Evolutionary conservation across 2,797 vertebrate species (phyloP).

Genomic region (Buphagus erythrorhynchus): DNA sequence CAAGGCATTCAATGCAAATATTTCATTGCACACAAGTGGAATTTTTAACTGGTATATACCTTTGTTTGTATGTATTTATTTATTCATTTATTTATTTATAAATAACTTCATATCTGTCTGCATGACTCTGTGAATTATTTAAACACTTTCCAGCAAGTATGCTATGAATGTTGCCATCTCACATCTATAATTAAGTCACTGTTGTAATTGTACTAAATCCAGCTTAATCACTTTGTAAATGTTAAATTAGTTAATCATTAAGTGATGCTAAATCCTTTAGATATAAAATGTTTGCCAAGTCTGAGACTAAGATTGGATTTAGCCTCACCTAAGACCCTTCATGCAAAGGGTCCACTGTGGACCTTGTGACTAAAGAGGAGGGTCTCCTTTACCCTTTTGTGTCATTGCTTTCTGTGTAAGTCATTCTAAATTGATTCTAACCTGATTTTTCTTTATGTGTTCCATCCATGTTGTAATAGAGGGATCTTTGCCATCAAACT

Average conservation of each 20-base stretch:
- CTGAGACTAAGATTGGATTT: neutral
- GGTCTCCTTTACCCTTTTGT: neutral
- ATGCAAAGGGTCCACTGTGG: neutral
- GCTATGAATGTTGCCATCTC: neutral
- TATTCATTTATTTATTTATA: neutral
- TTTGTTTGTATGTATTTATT: neutral
- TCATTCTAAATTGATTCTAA: neutral
- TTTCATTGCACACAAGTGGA: neutral
- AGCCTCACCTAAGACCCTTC: neutral
- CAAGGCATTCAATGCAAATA: neutral
- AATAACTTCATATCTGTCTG: neutral
- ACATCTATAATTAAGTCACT: neutral
- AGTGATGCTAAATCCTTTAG: neutral
- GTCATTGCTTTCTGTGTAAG: neutral
- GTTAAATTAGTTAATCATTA: neutral
- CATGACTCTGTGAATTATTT: neutral
- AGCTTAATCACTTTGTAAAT: neutral
- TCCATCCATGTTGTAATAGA: neutral
- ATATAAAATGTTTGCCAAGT: neutral
- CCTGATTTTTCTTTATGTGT: neutral
- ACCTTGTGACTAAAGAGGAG: neutral
- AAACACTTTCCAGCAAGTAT: neutral
- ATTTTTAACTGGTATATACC: neutral
- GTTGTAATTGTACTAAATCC: neutral
- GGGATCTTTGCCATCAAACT: neutral